Conservation (phyloP, 2,888 invertebrate species). For the Copidosoma aretas region DNA sequence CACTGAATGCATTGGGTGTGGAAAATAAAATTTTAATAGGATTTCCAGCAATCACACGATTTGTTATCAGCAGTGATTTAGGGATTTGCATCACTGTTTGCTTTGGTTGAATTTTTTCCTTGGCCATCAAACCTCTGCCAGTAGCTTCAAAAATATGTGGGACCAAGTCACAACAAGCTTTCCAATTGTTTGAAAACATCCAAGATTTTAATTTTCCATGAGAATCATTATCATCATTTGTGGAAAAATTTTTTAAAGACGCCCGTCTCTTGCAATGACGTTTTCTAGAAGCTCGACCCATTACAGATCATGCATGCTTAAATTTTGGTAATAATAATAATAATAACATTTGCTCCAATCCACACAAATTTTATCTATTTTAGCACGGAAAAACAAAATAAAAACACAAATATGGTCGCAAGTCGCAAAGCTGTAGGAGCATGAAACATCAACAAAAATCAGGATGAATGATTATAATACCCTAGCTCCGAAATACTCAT, state of each 20-base stretch:
- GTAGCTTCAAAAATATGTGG: constrained; percentile 68
- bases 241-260: constrained; percentile 37
- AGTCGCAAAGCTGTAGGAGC: too few species aligned
- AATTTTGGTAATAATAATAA: too few species aligned
- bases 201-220: constrained; percentile 48
- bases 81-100: constrained; percentile 67
- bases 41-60: constrained; percentile 57
- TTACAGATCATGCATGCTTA: too few species aligned
- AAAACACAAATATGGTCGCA: too few species aligned
- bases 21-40: constrained; percentile 48
- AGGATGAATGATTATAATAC: constrained; percentile 30
- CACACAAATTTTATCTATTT: too few species aligned
- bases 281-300: constrained; percentile 56
- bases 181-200: constrained; percentile 50
- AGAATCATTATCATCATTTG: constrained; percentile 39
- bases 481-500: constrained; percentile 7
- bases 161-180: constrained; percentile 45
- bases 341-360: too few species aligned
- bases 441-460: not conserved
- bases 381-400: too few species aligned
- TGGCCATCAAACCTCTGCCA: constrained; percentile 75
- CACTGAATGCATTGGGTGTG: constrained; percentile 51
- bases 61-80: constrained; percentile 64
- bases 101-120: constrained; percentile 57
- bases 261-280: constrained; percentile 48